These are phyloP conservation scores for Leucophora obtusa DNA, from an alignment of 2,888 invertebrate genomes.

Conservation along the genomic window DNA sequence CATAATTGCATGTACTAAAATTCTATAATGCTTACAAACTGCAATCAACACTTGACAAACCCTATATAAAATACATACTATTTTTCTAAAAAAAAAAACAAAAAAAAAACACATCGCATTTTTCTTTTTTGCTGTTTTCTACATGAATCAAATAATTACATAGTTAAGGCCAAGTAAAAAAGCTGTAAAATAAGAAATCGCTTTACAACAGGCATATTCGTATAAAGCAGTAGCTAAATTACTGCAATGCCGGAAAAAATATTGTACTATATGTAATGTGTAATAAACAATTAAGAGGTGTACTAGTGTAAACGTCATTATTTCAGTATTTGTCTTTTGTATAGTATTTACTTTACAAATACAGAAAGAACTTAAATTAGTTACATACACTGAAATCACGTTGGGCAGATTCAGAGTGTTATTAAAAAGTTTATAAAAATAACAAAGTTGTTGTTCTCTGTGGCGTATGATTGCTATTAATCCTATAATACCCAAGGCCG, in stretches of 20 bases:
- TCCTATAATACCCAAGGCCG: too few relatives aligned
- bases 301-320: conserved; percentile 29
- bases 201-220: conserved; percentile 23
- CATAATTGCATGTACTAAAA: conserved; percentile 48
- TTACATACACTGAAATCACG: not conserved
- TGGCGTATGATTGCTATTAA: not conserved
- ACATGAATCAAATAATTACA: conserved; percentile 57
- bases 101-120: not conserved
- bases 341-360: conserved; percentile 9
- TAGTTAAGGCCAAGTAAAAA: conserved; percentile 40
- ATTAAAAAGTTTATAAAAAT: too few relatives aligned
- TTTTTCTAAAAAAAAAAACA: not conserved
- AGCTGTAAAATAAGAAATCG: conserved; percentile 28
- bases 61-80: conserved; percentile 6
- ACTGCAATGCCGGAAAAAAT: conserved; percentile 13
- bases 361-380: conserved; percentile 39
- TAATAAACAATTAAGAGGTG: conserved; percentile 48
- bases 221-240: conserved; percentile 51
- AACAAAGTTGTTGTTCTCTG: not conserved
- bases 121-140: not conserved
- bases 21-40: conserved; percentile 49
- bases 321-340: conserved; percentile 9
- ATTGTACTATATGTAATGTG: conserved; percentile 17
- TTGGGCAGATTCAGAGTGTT: not conserved
- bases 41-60: conserved; percentile 61